Percentiles rank a stretch among this genome's conserved stretches.
phyloP scores from a whole-genome alignment of 2,113 vertebrate species.

The Mellivora capensis region DNA sequence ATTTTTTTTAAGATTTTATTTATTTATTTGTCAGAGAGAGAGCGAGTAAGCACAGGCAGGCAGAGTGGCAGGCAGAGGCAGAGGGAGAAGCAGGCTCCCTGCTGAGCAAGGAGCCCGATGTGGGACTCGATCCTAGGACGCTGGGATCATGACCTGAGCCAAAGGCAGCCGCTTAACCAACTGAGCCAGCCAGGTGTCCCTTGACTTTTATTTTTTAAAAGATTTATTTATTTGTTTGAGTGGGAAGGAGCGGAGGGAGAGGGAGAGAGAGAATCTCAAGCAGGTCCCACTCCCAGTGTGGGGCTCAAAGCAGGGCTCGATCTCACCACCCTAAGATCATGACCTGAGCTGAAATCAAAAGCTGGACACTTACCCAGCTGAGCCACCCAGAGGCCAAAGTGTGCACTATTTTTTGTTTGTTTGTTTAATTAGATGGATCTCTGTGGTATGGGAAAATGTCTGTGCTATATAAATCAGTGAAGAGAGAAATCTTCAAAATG shows the following conservation, averaged over 20 bases:
- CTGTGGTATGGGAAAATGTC: not conserved
- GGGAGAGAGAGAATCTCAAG: not conserved
- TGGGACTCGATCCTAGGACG: no score
- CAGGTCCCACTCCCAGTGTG: not conserved
- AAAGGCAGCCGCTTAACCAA: no score
- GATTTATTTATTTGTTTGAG: not conserved
- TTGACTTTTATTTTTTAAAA: not conserved
- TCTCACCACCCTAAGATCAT: not conserved
- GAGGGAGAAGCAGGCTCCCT: no score
- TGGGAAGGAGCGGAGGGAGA: not conserved
- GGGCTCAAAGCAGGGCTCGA: not conserved
- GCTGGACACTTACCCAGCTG: not conserved
- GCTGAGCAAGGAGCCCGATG: no score
- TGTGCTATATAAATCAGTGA: not conserved
- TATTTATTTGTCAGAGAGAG: no score
- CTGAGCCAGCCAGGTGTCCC: no score
- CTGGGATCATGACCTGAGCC: no score
- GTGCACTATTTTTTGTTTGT: not conserved
- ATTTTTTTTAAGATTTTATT: not conserved
- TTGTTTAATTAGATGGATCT: not conserved
- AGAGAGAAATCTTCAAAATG: slow-evolving; percentile 2
- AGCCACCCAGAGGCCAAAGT: not conserved
- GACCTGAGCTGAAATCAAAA: not conserved
- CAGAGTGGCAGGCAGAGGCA: no score
- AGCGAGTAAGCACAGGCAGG: no score